A percentile compares a stretch with the other conserved stretches of the same genome.
Conservation (phyloP, 2,888 invertebrate species). For the Latheticus oryzae region DNA sequence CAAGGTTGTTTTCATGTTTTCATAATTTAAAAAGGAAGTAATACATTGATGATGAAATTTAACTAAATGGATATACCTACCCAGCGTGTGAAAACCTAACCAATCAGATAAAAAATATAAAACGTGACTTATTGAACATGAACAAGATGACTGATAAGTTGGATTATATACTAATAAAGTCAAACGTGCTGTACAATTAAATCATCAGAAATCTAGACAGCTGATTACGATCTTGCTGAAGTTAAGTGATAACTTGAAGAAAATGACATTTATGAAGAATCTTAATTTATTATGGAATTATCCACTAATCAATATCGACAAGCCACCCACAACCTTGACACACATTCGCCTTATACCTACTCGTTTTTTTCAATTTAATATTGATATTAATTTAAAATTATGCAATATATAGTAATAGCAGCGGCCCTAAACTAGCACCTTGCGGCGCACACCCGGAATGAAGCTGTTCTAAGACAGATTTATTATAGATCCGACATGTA, state of each 20-base stretch:
- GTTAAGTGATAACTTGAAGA: too few relatives aligned
- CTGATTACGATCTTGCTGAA: too few relatives aligned
- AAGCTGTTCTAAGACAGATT: constrained; percentile 11
- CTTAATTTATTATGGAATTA: too few relatives aligned
- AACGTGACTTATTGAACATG: constrained; percentile 25
- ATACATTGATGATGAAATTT: constrained; percentile 17
- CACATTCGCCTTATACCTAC: too few relatives aligned
- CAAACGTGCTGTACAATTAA: constrained; percentile 18
- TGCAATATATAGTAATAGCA: too few relatives aligned
- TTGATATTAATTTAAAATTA: too few relatives aligned
- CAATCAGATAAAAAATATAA: constrained; percentile 21
- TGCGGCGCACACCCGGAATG: too few relatives aligned
- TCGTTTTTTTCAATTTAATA: too few relatives aligned
- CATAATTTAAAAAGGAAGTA: constrained; percentile 20
- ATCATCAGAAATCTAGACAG: constrained; percentile 11
- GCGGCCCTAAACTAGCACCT: too few relatives aligned
- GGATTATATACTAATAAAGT: constrained; percentile 12
- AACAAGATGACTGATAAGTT: constrained; percentile 12
- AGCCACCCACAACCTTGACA: too few relatives aligned
- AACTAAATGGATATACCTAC: constrained; percentile 6
- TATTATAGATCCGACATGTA: constrained; percentile 14
- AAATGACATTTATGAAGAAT: too few relatives aligned
- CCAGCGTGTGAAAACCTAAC: constrained; percentile 21
- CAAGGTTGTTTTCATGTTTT: constrained; percentile 24
- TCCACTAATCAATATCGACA: too few relatives aligned